phyloP scores from a whole-genome alignment of 2,888 invertebrate species.

The Cerastis leucographa region DNA sequence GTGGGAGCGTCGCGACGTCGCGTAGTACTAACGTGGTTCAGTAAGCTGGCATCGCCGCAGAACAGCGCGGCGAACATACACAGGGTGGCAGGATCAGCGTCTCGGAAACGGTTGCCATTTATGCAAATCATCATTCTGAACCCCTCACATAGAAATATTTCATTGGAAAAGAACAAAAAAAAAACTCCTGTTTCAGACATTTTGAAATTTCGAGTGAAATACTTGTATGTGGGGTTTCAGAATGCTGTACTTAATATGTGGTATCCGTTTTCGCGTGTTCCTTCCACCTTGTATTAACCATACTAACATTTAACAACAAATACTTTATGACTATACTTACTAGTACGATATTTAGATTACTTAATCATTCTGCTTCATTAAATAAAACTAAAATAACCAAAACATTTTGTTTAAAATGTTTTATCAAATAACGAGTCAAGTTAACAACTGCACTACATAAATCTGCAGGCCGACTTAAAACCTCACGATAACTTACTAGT shows the following conservation, averaged over 20 bases:
- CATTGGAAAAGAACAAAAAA: too few species aligned
- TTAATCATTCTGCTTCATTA: not conserved
- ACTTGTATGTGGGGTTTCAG: too few species aligned
- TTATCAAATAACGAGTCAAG: slow-evolving; percentile 1
- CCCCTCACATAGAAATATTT: too few species aligned
- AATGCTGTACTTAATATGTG: too few species aligned
- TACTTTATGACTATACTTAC: slow-evolving; percentile 4
- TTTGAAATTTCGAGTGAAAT: too few species aligned
- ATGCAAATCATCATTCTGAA: too few species aligned
- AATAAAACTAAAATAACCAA: slow-evolving; percentile 24
- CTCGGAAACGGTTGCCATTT: too few species aligned
- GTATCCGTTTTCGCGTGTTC: too few species aligned
- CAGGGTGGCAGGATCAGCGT: too few species aligned
- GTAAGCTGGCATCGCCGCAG: slow-evolving; percentile 43
- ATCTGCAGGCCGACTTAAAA: slow-evolving; percentile 34
- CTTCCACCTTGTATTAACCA: not conserved
- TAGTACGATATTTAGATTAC: not conserved
- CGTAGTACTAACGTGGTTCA: slow-evolving; percentile 32
- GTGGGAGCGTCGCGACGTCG: slow-evolving; percentile 7
- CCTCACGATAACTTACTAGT: slow-evolving; percentile 18
- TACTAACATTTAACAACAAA: slow-evolving; percentile 3
- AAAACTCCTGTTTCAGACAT: too few species aligned
- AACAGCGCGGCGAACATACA: not conserved
- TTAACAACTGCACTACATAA: slow-evolving; percentile 32
- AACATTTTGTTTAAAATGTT: not conserved